Base-by-base conservation (phyloP, 2,797 vertebrate genomes). In the Pyrocephalus nanus region DNA sequence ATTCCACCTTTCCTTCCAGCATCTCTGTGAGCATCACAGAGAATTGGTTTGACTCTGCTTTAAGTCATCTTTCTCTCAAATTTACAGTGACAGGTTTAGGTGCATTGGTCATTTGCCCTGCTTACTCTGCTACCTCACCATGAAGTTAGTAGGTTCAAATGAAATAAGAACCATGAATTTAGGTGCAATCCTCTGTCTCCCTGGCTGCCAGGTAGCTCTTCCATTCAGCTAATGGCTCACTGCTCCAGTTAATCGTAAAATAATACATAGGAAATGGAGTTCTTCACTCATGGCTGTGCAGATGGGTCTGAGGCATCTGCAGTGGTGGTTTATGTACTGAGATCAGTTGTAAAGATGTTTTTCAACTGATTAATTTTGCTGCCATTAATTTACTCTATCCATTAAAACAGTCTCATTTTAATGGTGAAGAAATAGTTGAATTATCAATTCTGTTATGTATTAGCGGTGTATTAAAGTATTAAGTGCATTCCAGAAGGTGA, bases 401-500 rank as follows among this genome's bases (percentile, higher is more conserved):
- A 40, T 94, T 88, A 85, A 87, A 91, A 34, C 53, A 45, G 36
- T 66, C 43, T 73, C 7, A 4, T 42, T 87, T 86, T 74, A 80
- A 62, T 66, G 77, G 66, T 0, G 1, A 45, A 57, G 36, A 87
- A 91, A 78, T n/a, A 5, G 4, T 47, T n/a, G 62, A 91, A 62
- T 94, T 90, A 86, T 61, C 82, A 34, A 0, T 86, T 88, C 82
- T 78, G 38, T 64, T 86, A 19, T 69, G 62, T 90, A 75, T 94
- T 87, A 85, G 66, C 25, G 32, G n/a, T 81, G 85, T 83, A 88
- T 92, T 95, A 94, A 93, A 94, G 88, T 78, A 85, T 96, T 95
- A 94, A 73, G 74, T 76, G 47, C 91, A 83, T 96, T 93, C 93
- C 93, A 85, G 86, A 95, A 96, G 95, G 94, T 96, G 88, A 91